phyloP scores from a whole-genome alignment of 2,113 vertebrate genomes.

The Gnathonemus longibarbis region DNA sequence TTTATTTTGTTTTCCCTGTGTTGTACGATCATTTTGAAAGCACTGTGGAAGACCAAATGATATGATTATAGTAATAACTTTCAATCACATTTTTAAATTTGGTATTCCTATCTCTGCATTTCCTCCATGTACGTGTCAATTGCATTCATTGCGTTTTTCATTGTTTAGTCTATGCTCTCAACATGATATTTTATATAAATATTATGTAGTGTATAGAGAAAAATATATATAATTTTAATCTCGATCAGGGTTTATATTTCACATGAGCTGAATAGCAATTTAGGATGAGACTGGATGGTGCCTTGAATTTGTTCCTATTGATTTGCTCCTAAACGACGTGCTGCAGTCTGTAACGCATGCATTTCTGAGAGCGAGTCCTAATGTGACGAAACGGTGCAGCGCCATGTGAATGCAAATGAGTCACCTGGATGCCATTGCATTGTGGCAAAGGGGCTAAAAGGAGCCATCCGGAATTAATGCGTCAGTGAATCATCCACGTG shows the following conservation, averaged over 20 bases:
- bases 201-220: neutral
- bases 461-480: neutral
- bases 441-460: neutral
- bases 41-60: neutral
- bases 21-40: neutral
- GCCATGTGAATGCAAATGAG: constrained; percentile 4
- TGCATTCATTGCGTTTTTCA: neutral
- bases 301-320: neutral
- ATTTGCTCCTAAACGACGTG: neutral
- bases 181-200: neutral
- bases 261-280: neutral
- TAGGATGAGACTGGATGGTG: neutral
- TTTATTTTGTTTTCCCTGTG: neutral
- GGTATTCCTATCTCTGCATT: neutral
- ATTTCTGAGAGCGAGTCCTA: neutral
- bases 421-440: neutral
- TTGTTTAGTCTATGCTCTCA: neutral
- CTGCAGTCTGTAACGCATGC: neutral
- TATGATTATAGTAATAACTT: neutral
- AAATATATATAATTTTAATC: neutral
- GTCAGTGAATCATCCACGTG: neutral
- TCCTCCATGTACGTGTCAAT: neutral
- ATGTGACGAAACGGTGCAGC: neutral
- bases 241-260: neutral
- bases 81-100: neutral